phyloP scores from a whole-genome alignment of 2,888 invertebrate genomes.

The Aleiodes leptofemur region DNA sequence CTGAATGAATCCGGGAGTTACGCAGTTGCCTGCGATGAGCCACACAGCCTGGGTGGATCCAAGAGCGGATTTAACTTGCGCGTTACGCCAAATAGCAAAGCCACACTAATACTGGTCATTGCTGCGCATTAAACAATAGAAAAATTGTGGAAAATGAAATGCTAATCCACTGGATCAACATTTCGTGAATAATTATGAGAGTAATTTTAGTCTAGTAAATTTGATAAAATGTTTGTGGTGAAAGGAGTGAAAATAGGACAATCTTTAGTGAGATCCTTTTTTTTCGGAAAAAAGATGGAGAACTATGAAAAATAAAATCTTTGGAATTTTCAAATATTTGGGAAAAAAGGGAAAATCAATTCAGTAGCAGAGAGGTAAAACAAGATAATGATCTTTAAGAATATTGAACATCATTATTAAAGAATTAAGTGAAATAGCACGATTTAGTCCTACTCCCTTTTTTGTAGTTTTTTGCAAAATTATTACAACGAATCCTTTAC shows the following conservation, averaged over 20 bases:
- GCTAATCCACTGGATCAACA: not conserved
- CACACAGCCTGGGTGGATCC: slow-evolving; percentile 63
- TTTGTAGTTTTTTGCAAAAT: no score
- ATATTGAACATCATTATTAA: no score
- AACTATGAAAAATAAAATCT: no score
- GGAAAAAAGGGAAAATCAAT: no score
- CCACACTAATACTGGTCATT: slow-evolving; percentile 63
- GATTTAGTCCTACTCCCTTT: no score
- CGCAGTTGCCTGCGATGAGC: slow-evolving; percentile 69
- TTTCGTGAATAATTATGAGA: not conserved
- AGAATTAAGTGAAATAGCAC: no score
- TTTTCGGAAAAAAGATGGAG: no score
- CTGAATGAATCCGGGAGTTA: slow-evolving; percentile 66
- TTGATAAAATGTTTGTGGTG: slow-evolving; percentile 44
- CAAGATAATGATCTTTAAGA: no score
- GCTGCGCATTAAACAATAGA: slow-evolving; percentile 64
- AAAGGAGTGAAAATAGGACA: not conserved
- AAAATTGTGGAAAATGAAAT: not conserved
- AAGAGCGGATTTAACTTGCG: slow-evolving; percentile 64
- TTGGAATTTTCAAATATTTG: no score
- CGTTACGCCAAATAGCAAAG: slow-evolving; percentile 65
- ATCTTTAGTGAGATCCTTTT: no score
- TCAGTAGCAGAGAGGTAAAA: no score
- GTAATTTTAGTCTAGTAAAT: slow-evolving; percentile 9
- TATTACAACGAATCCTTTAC: no score